Base-by-base conservation (phyloP, 2,797 vertebrate species). In the Chelon auratus region DNA sequence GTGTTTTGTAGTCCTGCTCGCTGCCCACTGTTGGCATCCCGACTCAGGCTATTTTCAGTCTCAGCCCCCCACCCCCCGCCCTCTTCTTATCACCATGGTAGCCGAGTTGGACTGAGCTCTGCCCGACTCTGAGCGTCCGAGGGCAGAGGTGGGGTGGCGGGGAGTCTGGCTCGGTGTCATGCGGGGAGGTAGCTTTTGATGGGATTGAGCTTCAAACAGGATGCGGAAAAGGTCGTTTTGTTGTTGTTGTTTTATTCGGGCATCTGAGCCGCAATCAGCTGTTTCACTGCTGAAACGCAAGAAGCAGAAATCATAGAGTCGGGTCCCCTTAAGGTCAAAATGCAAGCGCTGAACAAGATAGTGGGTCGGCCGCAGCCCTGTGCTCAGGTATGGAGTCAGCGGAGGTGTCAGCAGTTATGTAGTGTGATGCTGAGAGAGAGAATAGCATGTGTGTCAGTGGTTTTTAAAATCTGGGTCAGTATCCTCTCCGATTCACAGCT, bases 191-290 rank as follows among this genome's bases (percentile, higher is more conserved):
- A 17, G 48, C 83, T 77, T 92, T 91, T 88, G 89, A 91, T 91
- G 87, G 88, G 81, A 92, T 91, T 85, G 84, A 75, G 63, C 65
- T 70, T 88, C 78, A 81, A 64, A 86, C 77, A 80, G 85, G 86
- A 91, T 87, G 77, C 61, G 51, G 81, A 89, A 91, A 91, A 93
- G 87, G 90, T 91, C 88, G 86, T 60, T 85, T 82, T 64, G 68
- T 52, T 62, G 67, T 33, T 68, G 61, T 78, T 78, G 50, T 87
- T 89, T 81, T 72, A 80, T 82, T 84, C 67, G 80, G 75, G 22
- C 40, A 56, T 72, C 43, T 39, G 59, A 43, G 72, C 77, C 62
- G 50, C 37, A 74, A 77, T 75, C 75, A 66, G 74, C 62, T 68
- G 59, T 59, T 82, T 82, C 5, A 4, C n/a, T 33, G 40, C 37